Base-by-base conservation (phyloP, 2,797 vertebrate genomes). In the Sebastes umbrosus region DNA sequence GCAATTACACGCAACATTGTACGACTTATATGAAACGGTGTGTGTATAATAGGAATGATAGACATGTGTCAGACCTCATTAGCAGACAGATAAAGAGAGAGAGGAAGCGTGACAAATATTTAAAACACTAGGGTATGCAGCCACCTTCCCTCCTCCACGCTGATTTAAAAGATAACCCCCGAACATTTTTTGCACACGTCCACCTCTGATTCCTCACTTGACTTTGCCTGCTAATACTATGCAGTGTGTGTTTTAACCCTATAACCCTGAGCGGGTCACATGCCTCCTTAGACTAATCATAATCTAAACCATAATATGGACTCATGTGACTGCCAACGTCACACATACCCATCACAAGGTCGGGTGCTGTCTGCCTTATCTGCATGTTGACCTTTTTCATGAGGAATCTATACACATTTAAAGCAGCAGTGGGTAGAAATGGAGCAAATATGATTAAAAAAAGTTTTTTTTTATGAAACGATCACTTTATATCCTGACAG, bases 261-360 rank as follows among this genome's bases (percentile, higher is more conserved):
- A 3, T 62, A 73, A 77, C 75, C 62, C 77, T 72, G 29, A 82
- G 64, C 13, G 43, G 72, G 86, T 88, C 93, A 90, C 91, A 90
- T 88, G 88, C 29, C 46, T 72, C 79, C 74, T 66, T 16, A 81
- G 64, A 84, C 85, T 78, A 69, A 86, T 85, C 67, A 83, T 72
- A 87, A 90, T 82, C 79, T 77, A 83, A 88, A 82, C 72, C 82
- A 84, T 85, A 80, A 84, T 59, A 77, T 80, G 83, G 69, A 73
- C 82, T 87, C 89, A 86, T 91, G 91, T 93, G 91, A 94, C 84
- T 64, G 58, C 39, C 54, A 32, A 32, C 11, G 24, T 31, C 59
- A 69, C 39, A 76, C 27, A 62, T 18, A 46, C 67, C 24, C 18
- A 24, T 29, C 52, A 39, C 58, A 24, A 52, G 34, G 70, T 60